Conservation (phyloP, 2,113 vertebrate genomes). For the Gavia stellata region DNA sequence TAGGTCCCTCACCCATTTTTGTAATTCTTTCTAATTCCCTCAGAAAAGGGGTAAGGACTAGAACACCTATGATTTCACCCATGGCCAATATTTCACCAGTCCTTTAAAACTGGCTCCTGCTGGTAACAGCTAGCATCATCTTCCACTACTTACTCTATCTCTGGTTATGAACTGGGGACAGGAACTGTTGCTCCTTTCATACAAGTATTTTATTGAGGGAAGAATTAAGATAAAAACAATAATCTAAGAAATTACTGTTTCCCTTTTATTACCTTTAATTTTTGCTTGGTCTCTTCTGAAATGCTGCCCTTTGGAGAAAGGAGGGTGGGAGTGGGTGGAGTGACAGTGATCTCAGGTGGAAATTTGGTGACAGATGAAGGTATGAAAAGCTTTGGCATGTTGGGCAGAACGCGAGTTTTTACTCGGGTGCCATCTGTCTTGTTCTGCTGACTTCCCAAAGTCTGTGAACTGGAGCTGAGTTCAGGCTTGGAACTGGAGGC, state of each 20-base stretch:
- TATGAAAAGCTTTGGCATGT: constrained; percentile 97
- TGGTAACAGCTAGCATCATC: background rate
- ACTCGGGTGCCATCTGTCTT: constrained; percentile 81
- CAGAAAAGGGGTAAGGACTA: background rate
- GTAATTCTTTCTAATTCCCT: background rate
- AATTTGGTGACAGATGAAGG: constrained; percentile 91
- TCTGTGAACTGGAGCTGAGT: constrained; percentile 64
- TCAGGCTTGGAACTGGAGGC: constrained; percentile 70
- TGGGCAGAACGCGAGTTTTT: constrained; percentile 85
- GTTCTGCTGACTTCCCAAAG: constrained; percentile 69
- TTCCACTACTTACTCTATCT: background rate
- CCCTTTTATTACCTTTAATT: constrained; percentile 85
- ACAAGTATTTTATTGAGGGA: background rate
- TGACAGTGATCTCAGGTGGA: constrained; percentile 98
- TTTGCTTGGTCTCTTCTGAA: constrained; percentile 98
- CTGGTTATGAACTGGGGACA: background rate
- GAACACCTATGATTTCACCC: background rate
- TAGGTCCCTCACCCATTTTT: background rate
- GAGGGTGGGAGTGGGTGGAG: constrained; percentile 94
- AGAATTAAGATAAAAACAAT: background rate
- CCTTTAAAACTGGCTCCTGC: background rate
- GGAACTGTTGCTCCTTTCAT: background rate
- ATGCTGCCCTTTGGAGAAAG: constrained; percentile 98
- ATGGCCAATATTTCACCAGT: background rate
- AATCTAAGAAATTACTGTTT: constrained; percentile 38